Base-by-base conservation (phyloP, 2,888 invertebrate genomes). In the Linyphia triangularis region DNA sequence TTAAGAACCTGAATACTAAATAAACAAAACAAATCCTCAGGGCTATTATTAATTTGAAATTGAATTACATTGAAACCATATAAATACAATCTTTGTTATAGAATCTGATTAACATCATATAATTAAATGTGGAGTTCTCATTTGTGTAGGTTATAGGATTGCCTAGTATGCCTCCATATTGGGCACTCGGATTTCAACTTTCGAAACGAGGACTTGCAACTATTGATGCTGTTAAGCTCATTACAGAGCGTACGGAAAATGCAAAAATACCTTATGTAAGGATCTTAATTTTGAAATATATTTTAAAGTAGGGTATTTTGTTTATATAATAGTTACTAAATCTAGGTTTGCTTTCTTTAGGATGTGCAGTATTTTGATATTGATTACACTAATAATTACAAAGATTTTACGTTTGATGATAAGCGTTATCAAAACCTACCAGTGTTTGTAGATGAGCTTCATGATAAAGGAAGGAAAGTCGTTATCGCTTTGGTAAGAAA, bases 171-270 rank as follows among this genome's bases (percentile, higher is more conserved):
- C 97, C 97, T 0, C 97, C 97, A 0, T 96, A 96, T 92, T 97
- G 97, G 97, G 94, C 95, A 0, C 94, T 97, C 0, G 97, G 97
- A 1, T 97, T 97, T 93, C 97, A 97, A 93, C 93, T 97, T 40
- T 96, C 96, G 94, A 70, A 75, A 37, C 30, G 73, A 30, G 95
- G 95, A 26, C 96, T 96, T 91, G 94, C 94, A 73, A 94, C 94
- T 26, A 92, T 96, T 88, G 95, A 95, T 85, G 93, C 94, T 16
- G 96, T 96, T 0, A 94, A 93, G 90, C 93, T 94, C 89, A 95
- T 96, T 0, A 95, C 95, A 95, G 94, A 95, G 90, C 93, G 94
- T 89, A 96, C 95, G 88, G 94, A 95, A 90, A 94, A 95, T 85
- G 96, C 96, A 30, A 95, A 95, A 13, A 96, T 96, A 91, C 96